A percentile compares a stretch with the other conserved stretches of the same genome.
phyloP scores from a whole-genome alignment of 1,140 invertebrate genomes.

The Trichonephila clavipes region DNA sequence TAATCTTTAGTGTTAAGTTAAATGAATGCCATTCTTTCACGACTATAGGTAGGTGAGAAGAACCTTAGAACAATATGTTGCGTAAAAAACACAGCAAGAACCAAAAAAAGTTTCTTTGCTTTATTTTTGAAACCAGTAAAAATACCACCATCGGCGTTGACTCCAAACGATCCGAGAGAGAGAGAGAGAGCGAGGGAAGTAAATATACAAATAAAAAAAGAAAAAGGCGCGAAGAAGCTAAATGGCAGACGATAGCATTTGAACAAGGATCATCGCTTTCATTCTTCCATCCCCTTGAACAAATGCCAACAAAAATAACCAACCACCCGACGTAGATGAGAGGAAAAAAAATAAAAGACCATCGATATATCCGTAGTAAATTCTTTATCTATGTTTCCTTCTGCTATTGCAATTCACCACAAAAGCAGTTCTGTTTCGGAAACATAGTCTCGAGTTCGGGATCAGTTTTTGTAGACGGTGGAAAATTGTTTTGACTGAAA shows the following conservation, averaged over 20 bases:
- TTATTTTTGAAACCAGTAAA: constrained; percentile 25
- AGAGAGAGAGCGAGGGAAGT: neutral
- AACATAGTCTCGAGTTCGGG: neutral
- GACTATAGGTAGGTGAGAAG: neutral
- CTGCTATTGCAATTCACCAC: neutral
- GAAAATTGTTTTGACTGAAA: constrained; percentile 23
- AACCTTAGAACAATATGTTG: constrained; percentile 30
- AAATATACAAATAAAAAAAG: neutral
- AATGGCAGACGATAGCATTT: constrained; percentile 38
- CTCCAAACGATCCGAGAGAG: constrained; percentile 23
- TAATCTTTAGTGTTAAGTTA: neutral
- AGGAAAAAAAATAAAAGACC: neutral
- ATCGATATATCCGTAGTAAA: neutral
- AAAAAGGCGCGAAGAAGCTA: neutral
- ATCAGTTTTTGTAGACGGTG: neutral
- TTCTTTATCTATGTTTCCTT: constrained; percentile 21
- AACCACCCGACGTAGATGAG: neutral
- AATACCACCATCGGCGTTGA: constrained; percentile 25
- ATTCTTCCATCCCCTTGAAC: constrained; percentile 38
- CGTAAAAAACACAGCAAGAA: neutral
- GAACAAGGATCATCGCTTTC: constrained; percentile 46
- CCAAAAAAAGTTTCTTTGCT: neutral
- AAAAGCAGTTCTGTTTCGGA: neutral
- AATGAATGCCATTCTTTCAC: neutral
- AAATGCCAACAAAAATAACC: constrained; percentile 35